Percentiles rank a stretch among this genome's conserved stretches.
phyloP scores from a whole-genome alignment of 92 coral and sea anemone species.

The Blastomussa wellsi region DNA sequence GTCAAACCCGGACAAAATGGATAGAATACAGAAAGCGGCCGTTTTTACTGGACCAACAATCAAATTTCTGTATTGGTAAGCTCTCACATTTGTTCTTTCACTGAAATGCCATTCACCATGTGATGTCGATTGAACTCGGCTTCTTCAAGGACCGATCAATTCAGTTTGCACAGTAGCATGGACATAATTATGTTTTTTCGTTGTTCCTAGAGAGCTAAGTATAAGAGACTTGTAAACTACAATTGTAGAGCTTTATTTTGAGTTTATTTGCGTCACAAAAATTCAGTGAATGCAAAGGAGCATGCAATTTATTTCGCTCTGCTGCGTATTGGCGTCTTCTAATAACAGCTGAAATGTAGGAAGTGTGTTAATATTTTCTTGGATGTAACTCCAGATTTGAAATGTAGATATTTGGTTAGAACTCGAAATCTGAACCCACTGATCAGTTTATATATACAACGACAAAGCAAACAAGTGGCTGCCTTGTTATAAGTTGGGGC shows the following conservation, averaged over 20 bases:
- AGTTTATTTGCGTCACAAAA: neutral
- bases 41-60: conserved; percentile 86
- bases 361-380: neutral
- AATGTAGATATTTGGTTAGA: neutral
- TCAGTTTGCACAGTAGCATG: neutral
- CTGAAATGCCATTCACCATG: neutral
- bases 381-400: neutral
- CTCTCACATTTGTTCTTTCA: neutral
- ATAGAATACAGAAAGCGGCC: conserved; percentile 76
- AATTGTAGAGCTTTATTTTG: neutral
- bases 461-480: too few species aligned
- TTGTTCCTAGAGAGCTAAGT: neutral
- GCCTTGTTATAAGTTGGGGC: too few species aligned
- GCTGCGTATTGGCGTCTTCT: neutral
- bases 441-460: too few species aligned
- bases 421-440: neutral
- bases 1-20: conserved; percentile 58
- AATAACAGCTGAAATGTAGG: neutral
- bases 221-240: neutral
- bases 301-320: neutral
- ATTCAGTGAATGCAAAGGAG: neutral
- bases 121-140: neutral
- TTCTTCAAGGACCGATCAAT: neutral
- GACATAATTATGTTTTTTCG: neutral
- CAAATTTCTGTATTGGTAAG: conserved; percentile 93